These are phyloP conservation scores for Carposina sasakii DNA, from an alignment of 1,140 invertebrate species.

Conservation along the genomic window DNA sequence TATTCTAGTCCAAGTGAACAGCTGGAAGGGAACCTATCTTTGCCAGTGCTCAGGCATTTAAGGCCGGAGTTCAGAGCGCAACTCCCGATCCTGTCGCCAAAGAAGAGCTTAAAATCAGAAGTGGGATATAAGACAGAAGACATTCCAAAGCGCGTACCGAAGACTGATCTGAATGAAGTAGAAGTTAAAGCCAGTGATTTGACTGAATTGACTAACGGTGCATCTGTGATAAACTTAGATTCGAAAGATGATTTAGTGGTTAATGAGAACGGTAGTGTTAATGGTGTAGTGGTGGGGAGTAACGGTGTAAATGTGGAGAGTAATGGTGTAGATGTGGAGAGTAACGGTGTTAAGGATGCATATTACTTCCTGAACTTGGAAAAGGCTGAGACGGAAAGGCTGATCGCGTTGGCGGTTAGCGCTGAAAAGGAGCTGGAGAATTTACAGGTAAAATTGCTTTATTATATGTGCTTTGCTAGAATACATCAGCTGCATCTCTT, in stretches of 20 bases:
- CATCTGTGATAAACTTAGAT: too few species aligned
- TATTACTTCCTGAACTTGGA: conserved; percentile 84
- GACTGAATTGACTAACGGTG: neutral
- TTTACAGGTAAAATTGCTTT: conserved; percentile 67
- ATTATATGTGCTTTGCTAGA: too few species aligned
- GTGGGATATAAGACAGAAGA: conserved; percentile 49
- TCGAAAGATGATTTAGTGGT: too few species aligned
- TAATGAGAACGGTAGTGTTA: conserved; percentile 16
- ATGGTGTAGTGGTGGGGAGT: conserved; percentile 37
- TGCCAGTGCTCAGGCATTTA: conserved; percentile 86
- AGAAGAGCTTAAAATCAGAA: conserved; percentile 61
- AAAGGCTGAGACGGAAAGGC: conserved; percentile 79
- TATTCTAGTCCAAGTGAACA: conserved; percentile 49
- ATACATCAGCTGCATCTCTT: too few species aligned
- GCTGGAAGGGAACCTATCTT: conserved; percentile 48
- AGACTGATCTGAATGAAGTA: conserved; percentile 41
- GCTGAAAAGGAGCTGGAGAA: conserved; percentile 79
- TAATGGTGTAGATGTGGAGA: conserved; percentile 30
- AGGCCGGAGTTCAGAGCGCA: conserved; percentile 89
- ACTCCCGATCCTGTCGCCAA: conserved; percentile 79
- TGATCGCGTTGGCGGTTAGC: conserved; percentile 78
- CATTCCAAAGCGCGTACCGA: conserved; percentile 48
- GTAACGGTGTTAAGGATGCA: conserved; percentile 74
- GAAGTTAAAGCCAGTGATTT: neutral
- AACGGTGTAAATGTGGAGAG: conserved; percentile 50